phyloP scores from a whole-genome alignment of 2,113 vertebrate genomes.

The Hylia prasina region DNA sequence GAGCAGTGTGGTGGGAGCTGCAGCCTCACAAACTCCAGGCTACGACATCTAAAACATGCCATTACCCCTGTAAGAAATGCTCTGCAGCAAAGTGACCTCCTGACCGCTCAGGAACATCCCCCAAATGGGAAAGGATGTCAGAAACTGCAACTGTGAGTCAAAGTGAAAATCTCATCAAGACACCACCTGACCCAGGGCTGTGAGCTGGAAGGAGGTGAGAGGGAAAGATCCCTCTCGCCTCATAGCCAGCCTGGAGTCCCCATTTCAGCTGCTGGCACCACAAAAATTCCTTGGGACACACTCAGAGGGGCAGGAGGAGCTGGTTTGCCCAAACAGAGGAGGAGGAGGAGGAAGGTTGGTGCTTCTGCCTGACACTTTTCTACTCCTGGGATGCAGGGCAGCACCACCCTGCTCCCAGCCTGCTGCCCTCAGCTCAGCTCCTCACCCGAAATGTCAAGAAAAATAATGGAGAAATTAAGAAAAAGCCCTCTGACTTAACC shows the following conservation, averaged over 20 bases:
- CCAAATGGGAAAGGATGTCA: neutral
- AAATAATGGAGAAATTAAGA: conserved; percentile 34
- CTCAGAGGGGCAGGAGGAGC: neutral
- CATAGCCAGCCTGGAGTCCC: neutral
- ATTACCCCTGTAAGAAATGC: neutral
- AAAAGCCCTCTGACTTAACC: conserved; percentile 53
- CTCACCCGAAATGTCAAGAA: neutral
- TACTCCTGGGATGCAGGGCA: fast-evolving
- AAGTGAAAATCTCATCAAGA: neutral
- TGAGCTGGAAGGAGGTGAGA: neutral
- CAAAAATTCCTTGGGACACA: neutral
- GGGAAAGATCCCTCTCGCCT: neutral
- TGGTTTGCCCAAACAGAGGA: neutral
- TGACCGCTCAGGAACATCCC: neutral
- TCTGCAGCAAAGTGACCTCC: neutral
- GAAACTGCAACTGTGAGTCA: neutral
- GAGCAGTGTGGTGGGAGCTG: neutral
- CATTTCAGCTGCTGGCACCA: neutral
- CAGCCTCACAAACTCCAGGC: neutral
- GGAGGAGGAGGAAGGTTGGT: neutral
- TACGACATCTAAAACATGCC: fast-evolving
- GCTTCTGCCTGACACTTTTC: neutral
- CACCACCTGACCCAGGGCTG: neutral
- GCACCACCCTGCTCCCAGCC: neutral
- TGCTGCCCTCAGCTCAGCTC: neutral